Percentiles rank a stretch among this genome's conserved stretches.
These are phyloP conservation scores for Drosophila histrio DNA, from an alignment of 2,888 invertebrate genomes.

Conservation along the genomic window DNA sequence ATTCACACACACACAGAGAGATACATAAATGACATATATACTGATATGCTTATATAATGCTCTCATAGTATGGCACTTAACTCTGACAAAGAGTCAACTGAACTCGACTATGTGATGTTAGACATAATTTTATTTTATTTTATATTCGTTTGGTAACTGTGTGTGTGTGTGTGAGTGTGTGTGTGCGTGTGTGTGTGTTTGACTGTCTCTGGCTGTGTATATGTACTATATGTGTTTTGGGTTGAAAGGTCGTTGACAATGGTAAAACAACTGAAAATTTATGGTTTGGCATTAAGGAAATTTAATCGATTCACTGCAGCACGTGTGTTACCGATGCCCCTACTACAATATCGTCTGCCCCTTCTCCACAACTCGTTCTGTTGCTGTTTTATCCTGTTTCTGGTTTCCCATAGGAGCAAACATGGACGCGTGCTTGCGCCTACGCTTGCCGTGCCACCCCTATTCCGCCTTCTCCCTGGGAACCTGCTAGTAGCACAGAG, in stretches of 20 bases:
- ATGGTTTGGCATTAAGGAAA: constrained; percentile 73
- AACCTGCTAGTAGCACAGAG: neutral
- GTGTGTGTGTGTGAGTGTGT: constrained; percentile 9
- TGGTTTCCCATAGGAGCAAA: constrained; percentile 19
- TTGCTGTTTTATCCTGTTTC: neutral
- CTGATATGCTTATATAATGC: constrained; percentile 50
- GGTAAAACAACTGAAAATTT: constrained; percentile 64
- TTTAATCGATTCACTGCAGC: constrained; percentile 70
- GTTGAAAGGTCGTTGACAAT: constrained; percentile 66
- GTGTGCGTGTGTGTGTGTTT: neutral
- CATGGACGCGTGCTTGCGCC: constrained; percentile 50
- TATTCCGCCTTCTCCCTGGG: neutral
- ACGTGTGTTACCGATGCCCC: constrained; percentile 36
- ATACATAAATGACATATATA: constrained; percentile 27
- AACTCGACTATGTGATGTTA: constrained; percentile 60
- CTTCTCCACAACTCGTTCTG: neutral
- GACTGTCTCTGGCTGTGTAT: neutral
- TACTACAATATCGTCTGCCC: neutral
- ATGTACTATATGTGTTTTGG: constrained; percentile 13
- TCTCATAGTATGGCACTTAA: constrained; percentile 57
- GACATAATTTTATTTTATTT: constrained; percentile 60
- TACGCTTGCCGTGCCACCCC: constrained; percentile 22
- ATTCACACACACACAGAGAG: constrained; percentile 17
- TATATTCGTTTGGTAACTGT: constrained; percentile 9
- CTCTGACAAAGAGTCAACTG: constrained; percentile 61